phyloP scores from a whole-genome alignment of 2,797 vertebrate species.

The Cuculus canorus region DNA sequence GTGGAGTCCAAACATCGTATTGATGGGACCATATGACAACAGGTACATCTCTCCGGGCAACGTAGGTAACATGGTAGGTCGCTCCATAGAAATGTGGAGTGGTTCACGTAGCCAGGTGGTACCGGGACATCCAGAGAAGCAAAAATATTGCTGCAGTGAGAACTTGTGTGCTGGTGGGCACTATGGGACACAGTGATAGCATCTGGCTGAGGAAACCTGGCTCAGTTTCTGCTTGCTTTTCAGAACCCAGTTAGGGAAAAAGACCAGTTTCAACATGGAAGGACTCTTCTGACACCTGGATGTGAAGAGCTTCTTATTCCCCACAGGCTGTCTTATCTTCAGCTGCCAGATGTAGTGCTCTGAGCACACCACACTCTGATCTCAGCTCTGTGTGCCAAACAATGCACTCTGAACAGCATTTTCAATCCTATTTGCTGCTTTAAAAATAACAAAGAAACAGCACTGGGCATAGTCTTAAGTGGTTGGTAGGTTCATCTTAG shows the following conservation, averaged over 20 bases:
- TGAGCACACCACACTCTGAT: neutral
- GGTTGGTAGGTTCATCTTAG: neutral
- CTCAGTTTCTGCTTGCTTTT: neutral
- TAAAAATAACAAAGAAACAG: neutral
- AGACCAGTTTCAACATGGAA: neutral
- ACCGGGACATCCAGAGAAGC: neutral
- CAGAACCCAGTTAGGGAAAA: neutral
- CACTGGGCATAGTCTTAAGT: neutral
- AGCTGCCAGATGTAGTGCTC: neutral
- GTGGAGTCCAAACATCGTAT: neutral
- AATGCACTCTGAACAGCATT: neutral
- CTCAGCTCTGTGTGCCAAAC: neutral
- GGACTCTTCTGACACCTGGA: neutral
- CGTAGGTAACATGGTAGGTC: neutral
- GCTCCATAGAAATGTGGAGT: neutral
- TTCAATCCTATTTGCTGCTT: neutral
- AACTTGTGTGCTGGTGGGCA: neutral
- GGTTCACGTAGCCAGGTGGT: neutral
- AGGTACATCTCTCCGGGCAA: neutral
- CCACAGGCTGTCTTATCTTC: neutral
- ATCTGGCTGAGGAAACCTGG: neutral
- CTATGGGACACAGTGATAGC: neutral
- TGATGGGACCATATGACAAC: neutral
- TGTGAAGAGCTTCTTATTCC: neutral
- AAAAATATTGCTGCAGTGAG: neutral